Percentiles rank a stretch among this genome's conserved stretches.
Evolutionary conservation across 2,797 vertebrate species (phyloP).

Genomic region (Hemibagrus guttatus): DNA sequence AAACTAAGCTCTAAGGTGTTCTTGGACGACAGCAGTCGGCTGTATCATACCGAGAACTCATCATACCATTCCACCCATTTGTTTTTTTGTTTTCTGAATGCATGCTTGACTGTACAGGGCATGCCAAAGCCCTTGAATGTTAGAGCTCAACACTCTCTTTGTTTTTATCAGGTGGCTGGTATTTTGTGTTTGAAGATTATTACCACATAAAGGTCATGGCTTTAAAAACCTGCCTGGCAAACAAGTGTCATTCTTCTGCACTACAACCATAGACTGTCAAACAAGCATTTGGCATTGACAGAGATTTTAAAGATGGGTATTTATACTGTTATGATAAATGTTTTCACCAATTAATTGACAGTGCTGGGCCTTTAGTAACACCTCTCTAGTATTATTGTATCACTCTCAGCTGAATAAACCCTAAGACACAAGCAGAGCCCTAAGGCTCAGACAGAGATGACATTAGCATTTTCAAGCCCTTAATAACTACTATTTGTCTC

Average conservation of each 20-base stretch:
- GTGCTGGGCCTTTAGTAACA: background rate
- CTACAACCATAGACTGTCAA: background rate
- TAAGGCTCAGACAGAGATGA: background rate
- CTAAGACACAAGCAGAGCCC: background rate
- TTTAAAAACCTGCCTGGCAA: constrained; percentile 7
- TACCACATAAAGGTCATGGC: background rate
- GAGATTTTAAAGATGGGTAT: background rate
- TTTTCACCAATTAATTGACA: background rate
- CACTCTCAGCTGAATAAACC: background rate
- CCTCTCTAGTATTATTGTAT: background rate
- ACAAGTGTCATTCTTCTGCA: background rate
- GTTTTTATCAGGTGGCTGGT: background rate
- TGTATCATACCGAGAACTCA: background rate
- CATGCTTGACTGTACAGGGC: background rate
- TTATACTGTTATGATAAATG: background rate
- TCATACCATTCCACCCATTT: background rate
- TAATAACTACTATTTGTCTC: background rate
- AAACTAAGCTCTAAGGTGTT: background rate
- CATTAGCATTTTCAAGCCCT: background rate
- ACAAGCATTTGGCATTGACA: background rate
- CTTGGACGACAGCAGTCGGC: background rate
- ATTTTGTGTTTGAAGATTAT: constrained; percentile 10
- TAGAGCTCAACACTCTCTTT: background rate
- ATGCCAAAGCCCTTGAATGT: background rate
- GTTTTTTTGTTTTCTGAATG: background rate